A percentile compares a stretch with the other conserved stretches of the same genome.
Evolutionary conservation across 1,140 invertebrate species (phyloP).

Genomic region (Anastrepha obliqua): DNA sequence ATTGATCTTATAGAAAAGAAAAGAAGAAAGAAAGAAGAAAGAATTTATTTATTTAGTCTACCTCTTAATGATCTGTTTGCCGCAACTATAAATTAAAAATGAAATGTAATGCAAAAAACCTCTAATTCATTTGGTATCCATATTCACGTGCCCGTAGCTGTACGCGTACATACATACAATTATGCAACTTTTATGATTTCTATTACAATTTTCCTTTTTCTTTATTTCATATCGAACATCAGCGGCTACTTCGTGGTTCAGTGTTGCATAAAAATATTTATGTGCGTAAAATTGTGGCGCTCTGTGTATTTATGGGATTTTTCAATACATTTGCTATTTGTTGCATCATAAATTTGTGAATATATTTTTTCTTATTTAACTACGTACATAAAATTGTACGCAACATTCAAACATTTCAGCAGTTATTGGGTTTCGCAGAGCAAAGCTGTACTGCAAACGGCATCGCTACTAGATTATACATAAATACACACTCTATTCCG

Average conservation of each 20-base stretch:
- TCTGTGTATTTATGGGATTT: neutral
- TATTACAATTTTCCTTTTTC: neutral
- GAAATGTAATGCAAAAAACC: too few relatives aligned
- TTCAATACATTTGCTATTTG: conserved; percentile 40
- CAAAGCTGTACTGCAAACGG: neutral
- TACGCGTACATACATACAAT: neutral
- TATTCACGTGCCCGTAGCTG: neutral
- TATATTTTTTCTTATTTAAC: neutral
- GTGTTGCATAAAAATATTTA: conserved; percentile 28
- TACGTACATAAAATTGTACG: conserved; percentile 14
- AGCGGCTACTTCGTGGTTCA: neutral
- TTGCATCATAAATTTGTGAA: conserved; percentile 38
- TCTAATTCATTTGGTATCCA: too few relatives aligned
- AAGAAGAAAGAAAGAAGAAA: too few relatives aligned
- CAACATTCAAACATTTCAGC: neutral
- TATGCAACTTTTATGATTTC: neutral
- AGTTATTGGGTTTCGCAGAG: neutral
- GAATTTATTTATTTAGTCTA: too few relatives aligned
- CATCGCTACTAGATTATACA: too few relatives aligned
- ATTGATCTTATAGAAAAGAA: too few relatives aligned
- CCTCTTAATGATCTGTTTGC: too few relatives aligned
- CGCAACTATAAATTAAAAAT: too few relatives aligned
- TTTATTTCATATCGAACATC: neutral
- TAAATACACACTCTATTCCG: too few relatives aligned
- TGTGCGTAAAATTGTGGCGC: conserved; percentile 13